Percentiles rank a stretch among this genome's conserved stretches.
These are phyloP conservation scores for Lamprologus ornatipinnis DNA, from an alignment of 2,113 vertebrate species.

Conservation along the genomic window DNA sequence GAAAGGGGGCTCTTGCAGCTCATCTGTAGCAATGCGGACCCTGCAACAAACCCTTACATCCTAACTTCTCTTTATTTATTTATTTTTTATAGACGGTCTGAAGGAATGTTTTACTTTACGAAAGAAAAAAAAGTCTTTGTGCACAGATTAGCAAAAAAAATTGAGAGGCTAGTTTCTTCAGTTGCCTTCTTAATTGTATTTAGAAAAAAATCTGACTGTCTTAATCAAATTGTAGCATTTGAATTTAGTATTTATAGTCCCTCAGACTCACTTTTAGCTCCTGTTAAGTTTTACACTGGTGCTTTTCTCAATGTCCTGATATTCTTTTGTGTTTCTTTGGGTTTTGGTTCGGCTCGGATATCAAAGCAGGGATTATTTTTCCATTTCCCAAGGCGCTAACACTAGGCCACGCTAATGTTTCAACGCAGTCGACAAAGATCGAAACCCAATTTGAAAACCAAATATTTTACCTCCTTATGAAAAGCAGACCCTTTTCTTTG, in stretches of 20 bases:
- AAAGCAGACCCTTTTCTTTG: neutral
- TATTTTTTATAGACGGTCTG: neutral
- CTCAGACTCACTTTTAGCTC: neutral
- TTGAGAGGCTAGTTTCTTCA: neutral
- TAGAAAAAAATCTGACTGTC: neutral
- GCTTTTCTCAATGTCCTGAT: neutral
- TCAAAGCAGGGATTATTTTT: neutral
- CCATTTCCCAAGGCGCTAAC: neutral
- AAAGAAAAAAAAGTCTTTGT: neutral
- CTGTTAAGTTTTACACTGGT: neutral
- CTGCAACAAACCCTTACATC: neutral
- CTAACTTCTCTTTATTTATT: neutral
- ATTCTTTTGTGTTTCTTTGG: neutral
- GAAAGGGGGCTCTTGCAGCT: neutral
- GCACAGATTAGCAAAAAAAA: neutral
- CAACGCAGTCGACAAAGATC: neutral
- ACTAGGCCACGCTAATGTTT: neutral
- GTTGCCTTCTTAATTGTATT: neutral
- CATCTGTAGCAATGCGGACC: conserved; percentile 2
- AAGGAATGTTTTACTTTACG: neutral
- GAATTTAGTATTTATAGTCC: neutral
- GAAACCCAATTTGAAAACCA: conserved; percentile 30
- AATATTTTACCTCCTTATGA: conserved; percentile 6
- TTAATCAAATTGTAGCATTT: conserved; percentile 15
- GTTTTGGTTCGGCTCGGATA: neutral